Evolutionary conservation across 2,113 vertebrate species (phyloP).

Genomic region (Oxyruncus cristatus): DNA sequence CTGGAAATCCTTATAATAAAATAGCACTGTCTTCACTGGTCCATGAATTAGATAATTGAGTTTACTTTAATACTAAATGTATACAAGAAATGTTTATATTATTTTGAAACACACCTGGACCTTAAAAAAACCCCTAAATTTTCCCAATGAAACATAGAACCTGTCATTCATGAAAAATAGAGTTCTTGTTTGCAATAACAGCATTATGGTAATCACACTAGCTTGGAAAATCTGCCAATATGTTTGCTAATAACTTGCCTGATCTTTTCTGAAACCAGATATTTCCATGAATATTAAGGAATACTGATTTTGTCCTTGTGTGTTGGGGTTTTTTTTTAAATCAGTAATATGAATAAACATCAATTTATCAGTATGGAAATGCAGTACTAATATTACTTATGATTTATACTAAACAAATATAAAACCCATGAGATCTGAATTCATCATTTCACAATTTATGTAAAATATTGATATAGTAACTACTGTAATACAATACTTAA

Average conservation of each 20-base stretch:
- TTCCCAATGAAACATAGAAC: neutral
- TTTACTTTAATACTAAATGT: neutral
- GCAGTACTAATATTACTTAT: neutral
- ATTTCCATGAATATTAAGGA: neutral
- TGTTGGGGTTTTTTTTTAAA: neutral
- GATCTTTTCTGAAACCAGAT: neutral
- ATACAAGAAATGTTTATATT: neutral
- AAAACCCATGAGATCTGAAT: neutral
- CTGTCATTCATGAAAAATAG: neutral
- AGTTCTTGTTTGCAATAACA: neutral
- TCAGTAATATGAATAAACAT: neutral
- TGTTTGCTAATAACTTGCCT: neutral
- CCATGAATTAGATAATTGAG: neutral
- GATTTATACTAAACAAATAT: neutral
- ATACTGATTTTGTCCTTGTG: neutral
- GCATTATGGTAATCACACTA: neutral
- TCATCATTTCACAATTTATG: neutral
- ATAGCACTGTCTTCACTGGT: neutral
- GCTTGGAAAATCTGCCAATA: neutral
- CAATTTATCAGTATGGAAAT: neutral
- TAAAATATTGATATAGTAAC: neutral
- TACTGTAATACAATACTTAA: neutral
- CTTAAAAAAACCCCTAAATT: neutral
- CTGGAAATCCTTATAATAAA: neutral
- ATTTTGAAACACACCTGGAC: neutral